phyloP scores from a whole-genome alignment of 2,888 invertebrate species.

The Emmelina monodactyla region DNA sequence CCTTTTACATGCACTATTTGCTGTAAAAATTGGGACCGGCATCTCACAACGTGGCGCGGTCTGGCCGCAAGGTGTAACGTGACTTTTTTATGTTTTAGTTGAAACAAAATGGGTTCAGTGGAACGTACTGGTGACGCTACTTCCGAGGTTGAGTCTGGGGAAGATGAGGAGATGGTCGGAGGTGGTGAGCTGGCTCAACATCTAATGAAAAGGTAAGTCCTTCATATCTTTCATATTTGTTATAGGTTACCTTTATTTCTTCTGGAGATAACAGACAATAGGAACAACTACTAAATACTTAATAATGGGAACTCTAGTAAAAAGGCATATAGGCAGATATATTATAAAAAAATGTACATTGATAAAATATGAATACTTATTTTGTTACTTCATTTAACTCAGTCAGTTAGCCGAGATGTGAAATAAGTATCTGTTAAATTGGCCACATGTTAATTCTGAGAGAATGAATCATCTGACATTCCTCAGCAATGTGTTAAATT shows the following conservation, averaged over 20 bases:
- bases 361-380: too few species aligned
- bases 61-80: constrained; percentile 19
- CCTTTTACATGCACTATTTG: constrained; percentile 6
- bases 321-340: too few species aligned
- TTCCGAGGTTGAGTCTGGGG: constrained; percentile 72
- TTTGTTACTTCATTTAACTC: too few species aligned
- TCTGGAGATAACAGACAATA: background rate
- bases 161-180: constrained; percentile 67
- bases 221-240: too few species aligned
- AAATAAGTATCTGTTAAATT: too few species aligned
- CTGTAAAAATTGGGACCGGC: constrained; percentile 25
- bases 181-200: constrained; percentile 57
- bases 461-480: too few species aligned
- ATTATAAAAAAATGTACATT: too few species aligned
- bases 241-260: constrained; percentile 16
- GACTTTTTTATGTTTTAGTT: constrained; percentile 37
- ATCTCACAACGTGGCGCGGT: constrained; percentile 48
- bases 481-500: too few species aligned
- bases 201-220: constrained; percentile 46
- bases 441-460: too few species aligned
- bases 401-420: too few species aligned
- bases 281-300: too few species aligned
- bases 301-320: too few species aligned
- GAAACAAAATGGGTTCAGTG: constrained; percentile 68
- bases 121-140: constrained; percentile 72